Conservation (phyloP, 2,113 vertebrate genomes). For the Opisthocomus hoazin region DNA sequence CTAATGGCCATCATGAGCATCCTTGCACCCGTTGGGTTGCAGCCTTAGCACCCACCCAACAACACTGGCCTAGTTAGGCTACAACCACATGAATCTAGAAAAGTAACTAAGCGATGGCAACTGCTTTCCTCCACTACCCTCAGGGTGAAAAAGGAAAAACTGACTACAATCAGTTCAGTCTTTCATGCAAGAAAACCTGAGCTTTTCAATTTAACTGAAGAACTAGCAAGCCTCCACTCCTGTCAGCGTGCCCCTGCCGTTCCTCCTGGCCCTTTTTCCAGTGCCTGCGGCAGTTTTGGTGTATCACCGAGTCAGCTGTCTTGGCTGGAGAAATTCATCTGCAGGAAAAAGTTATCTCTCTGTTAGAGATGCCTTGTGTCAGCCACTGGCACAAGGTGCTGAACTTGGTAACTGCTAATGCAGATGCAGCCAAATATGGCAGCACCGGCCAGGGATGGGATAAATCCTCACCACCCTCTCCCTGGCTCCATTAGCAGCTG, state of each 20-base stretch:
- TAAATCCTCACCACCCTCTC: neutral
- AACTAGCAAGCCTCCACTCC: neutral
- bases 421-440: neutral
- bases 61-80: neutral
- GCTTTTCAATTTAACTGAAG: neutral
- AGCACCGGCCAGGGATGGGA: neutral
- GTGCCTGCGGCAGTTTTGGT: neutral
- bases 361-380: neutral
- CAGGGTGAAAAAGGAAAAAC: neutral
- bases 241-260: rapidly evolving
- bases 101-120: neutral
- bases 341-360: neutral
- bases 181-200: neutral
- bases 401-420: neutral
- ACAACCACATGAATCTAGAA: neutral
- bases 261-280: neutral
- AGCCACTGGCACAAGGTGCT: neutral
- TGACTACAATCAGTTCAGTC: neutral
- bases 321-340: neutral
- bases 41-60: neutral
- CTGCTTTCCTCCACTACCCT: neutral
- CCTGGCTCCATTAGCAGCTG: rapidly evolving
- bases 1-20: neutral
- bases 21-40: neutral
- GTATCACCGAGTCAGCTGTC: neutral